A percentile compares a stretch with the other conserved stretches of the same genome.
phyloP scores from a whole-genome alignment of 2,797 vertebrate genomes.

The Onychomys torridus region DNA sequence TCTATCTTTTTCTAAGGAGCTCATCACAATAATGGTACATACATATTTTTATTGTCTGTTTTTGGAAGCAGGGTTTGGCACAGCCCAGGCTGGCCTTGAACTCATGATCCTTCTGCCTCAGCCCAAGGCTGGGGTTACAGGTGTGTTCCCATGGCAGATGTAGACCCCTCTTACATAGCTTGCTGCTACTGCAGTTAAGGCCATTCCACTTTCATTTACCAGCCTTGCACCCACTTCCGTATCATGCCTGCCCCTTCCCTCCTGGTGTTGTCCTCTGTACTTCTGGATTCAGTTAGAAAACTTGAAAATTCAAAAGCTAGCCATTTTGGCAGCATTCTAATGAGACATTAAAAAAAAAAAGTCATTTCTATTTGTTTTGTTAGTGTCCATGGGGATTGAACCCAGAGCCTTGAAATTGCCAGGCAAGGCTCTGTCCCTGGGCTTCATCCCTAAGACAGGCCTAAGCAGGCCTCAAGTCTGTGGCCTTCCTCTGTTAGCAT shows the following conservation, averaged over 20 bases:
- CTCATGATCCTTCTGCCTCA: not conserved
- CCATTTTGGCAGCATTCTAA: not conserved
- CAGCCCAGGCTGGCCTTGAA: not conserved
- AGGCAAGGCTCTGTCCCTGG: not conserved
- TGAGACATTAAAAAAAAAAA: not conserved
- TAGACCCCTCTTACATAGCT: not conserved
- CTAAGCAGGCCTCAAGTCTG: not conserved
- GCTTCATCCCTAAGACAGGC: not conserved
- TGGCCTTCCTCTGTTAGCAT: not conserved
- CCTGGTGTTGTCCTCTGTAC: slow-evolving; percentile 1
- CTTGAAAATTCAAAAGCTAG: not conserved
- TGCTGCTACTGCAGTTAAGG: not conserved
- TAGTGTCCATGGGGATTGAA: not conserved
- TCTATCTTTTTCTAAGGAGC: slow-evolving; percentile 74
- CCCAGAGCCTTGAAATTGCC: not conserved
- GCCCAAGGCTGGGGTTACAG: not conserved
- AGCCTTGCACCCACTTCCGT: rapidly evolving
- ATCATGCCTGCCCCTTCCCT: rapidly evolving
- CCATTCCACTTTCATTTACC: slow-evolving; percentile 59
- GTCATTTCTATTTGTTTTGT: not conserved
- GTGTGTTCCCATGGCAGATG: not conserved
- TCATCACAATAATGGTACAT: slow-evolving; percentile 60
- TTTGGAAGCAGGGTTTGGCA: not conserved
- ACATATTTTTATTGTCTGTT: not conserved
- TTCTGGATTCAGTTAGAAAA: slow-evolving; percentile 75